Base-by-base conservation (phyloP, 2,888 invertebrate genomes). In the Artemia sinica region DNA sequence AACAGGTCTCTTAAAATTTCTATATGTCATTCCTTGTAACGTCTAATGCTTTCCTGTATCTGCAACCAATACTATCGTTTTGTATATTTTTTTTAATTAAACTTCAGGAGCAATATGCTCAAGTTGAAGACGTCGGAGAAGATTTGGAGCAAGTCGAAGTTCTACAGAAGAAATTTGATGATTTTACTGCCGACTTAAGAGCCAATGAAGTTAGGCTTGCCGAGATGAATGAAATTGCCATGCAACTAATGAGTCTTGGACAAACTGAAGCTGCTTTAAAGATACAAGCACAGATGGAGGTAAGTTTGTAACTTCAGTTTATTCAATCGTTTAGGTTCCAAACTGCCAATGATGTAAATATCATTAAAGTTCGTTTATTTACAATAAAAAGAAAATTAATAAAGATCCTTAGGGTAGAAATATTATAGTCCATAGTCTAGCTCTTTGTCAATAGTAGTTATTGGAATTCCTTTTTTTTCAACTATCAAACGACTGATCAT, bases 221-320 rank as follows among this genome's bases (percentile, higher is more conserved):
- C 41, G 96, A 98, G 81, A 93, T 99, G 92, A 98, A 98, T 81
- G 94, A 95, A 81, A 96, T 98, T 76, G 97, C 97, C 50, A 92
- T 96, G 77, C 92, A 93, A 76, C 83, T 97, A 70, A 93, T 95
- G 80, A 93, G 92, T 67, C 85, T 98, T 65, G 95, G 95, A 0
- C 96, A 98, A 79, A 97, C 97, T 0, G 98, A 98, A 80, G 97
- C 98, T 2, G 97, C 98, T 10, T 83, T 96, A 67, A 96, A 97
- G 80, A 98, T 98, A 76, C 91, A 94, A 77, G 94, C 96, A 0
- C 97, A 98, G 81, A 93, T 98, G 82, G 91, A 93, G 80, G 86
- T 86, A 68, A 71, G 72, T 65, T 9, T 49, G 50, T 51, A 41
- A 41, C 41, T 10, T 41, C 4, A 66, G 18, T 50, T n/a, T 69